Percentiles rank a stretch among this genome's conserved stretches.
phyloP scores from a whole-genome alignment of 2,888 invertebrate genomes.

The Cosmia pyralina region DNA sequence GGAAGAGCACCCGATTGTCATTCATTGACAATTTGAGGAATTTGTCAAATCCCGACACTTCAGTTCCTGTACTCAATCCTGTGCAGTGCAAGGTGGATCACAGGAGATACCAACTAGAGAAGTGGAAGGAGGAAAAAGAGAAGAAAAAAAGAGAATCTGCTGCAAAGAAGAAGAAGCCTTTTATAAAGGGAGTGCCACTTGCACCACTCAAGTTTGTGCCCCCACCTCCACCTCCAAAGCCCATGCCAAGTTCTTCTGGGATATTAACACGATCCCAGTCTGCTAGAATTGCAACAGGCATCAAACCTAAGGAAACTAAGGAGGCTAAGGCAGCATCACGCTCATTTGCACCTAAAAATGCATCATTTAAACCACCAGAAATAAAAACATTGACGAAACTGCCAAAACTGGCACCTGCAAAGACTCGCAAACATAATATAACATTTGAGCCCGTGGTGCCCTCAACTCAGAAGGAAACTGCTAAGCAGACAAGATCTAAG shows the following conservation, averaged over 20 bases:
- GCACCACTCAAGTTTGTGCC: slow-evolving; percentile 76
- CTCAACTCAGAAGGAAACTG: slow-evolving; percentile 47
- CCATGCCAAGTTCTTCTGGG: slow-evolving; percentile 78
- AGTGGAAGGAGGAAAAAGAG: slow-evolving; percentile 86
- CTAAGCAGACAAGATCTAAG: slow-evolving; percentile 53
- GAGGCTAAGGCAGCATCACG: slow-evolving; percentile 44
- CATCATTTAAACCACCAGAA: slow-evolving; percentile 87
- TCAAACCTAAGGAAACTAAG: slow-evolving; percentile 50
- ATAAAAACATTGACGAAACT: slow-evolving; percentile 68
- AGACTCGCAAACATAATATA: slow-evolving; percentile 61
- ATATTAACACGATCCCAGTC: slow-evolving; percentile 82
- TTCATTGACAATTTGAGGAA: slow-evolving; percentile 80
- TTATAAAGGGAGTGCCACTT: slow-evolving; percentile 78
- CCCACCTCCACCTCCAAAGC: slow-evolving; percentile 79
- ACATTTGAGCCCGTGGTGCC: slow-evolving; percentile 72
- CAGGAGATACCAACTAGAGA: slow-evolving; percentile 79
- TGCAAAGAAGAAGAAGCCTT: slow-evolving; percentile 82
- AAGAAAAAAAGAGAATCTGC: slow-evolving; percentile 79
- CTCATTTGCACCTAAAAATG: slow-evolving; percentile 89
- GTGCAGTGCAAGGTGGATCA: slow-evolving; percentile 73
- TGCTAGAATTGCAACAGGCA: slow-evolving; percentile 52
- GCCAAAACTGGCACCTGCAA: slow-evolving; percentile 68
- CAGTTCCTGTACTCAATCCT: slow-evolving; percentile 64
- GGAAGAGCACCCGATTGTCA: slow-evolving; percentile 77
- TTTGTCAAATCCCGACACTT: slow-evolving; percentile 71